Evolutionary conservation across 2,888 invertebrate genomes (phyloP), one percentile per base, ranked within the genome.

Genomic region (Torymus aiolomorphi): DNA sequence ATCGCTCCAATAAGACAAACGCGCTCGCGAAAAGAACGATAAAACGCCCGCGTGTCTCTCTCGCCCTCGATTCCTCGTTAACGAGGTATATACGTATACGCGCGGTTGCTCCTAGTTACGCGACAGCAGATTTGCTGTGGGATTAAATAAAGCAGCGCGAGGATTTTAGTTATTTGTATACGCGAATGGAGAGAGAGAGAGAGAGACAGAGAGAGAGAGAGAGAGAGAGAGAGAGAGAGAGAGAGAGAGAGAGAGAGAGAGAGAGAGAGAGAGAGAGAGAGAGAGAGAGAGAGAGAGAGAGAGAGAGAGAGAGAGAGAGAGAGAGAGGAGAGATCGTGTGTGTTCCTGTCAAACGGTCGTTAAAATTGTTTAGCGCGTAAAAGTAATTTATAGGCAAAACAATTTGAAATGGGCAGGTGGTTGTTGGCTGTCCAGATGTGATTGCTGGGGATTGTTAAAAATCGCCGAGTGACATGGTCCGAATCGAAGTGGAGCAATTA

Each of bases 31-130:
- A 31, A 52, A 42, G 31, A 18, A 49, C 49, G 20, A 18, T 14
- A 49, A 49, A 71, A 59, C 57, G 14, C 31, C 31, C 54, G 8
- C 31, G 20, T 31, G 20, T 54, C 49, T 42, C 42, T 65, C 49
- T 18, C 61, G 61, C 31, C 65, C 56, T 73, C 65, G 56, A 73
- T 73, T 73, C 24, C 73, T 73, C 63, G 49, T 65, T 73, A 73
- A 73, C 73, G 63, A 73, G 65, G 49, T 73, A 52, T 24, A 49
- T 18, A 63, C 4, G 42, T 24, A 56, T 24, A 5, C 31, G 31
- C 42, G 42, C 5, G 5, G 42, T 10, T 42, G 65, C 65, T 74
- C 49, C 63, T 74, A 65, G 73, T 74, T 74, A 74, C 16, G 73
- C 16, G 42, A n/a, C 42, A 16, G 1, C 65, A 65, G 65, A 74